phyloP scores from a whole-genome alignment of 2,797 vertebrate species.

The Loris lydekkerianus region DNA sequence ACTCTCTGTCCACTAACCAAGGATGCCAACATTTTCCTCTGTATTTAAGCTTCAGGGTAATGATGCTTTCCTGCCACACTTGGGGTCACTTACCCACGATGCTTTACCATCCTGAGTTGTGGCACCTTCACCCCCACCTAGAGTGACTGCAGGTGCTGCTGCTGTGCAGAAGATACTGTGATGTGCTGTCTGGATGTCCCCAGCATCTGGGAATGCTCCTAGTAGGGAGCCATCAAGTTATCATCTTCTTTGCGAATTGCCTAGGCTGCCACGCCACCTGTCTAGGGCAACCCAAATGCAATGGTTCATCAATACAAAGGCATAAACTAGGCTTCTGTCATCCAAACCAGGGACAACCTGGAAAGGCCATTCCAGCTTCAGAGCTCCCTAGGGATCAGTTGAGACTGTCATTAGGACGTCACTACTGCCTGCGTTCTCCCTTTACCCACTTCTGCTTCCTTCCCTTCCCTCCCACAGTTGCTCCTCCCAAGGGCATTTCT shows the following conservation, averaged over 20 bases:
- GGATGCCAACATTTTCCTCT: neutral
- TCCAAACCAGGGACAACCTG: neutral
- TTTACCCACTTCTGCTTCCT: neutral
- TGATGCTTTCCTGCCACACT: neutral
- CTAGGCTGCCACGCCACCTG: neutral
- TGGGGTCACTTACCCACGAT: neutral
- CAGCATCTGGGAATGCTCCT: neutral
- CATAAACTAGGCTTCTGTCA: neutral
- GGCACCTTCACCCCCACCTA: neutral
- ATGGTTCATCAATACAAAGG: neutral
- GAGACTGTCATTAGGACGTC: neutral
- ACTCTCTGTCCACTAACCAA: neutral
- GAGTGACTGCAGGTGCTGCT: neutral
- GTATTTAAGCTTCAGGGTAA: neutral
- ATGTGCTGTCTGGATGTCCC: neutral
- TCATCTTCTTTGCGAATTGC: neutral
- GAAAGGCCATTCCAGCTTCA: neutral
- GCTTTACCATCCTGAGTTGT: neutral
- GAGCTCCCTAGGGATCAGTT: neutral
- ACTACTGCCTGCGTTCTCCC: neutral
- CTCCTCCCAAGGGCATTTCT: neutral
- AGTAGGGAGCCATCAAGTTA: neutral
- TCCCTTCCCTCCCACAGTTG: neutral
- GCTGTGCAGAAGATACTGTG: neutral
- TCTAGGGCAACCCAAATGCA: neutral